Conservation (phyloP, 1,140 invertebrate genomes). For the Drosophila navojoa region DNA sequence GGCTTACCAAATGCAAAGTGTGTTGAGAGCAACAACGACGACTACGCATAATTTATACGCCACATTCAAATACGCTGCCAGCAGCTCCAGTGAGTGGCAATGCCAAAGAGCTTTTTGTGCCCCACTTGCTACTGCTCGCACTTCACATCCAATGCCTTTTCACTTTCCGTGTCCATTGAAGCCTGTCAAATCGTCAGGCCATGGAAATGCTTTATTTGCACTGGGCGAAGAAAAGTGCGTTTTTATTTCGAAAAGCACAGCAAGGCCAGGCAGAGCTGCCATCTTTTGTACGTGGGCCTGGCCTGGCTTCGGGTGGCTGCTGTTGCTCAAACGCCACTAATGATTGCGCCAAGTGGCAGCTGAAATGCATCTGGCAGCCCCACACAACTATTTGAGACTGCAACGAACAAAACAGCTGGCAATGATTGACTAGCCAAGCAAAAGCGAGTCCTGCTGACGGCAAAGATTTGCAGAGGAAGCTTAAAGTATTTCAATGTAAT, state of each 20-base stretch:
- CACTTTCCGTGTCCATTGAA: slow-evolving; percentile 25
- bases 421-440: slow-evolving; percentile 11
- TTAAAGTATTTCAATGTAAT: neutral
- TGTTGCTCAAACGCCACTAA: slow-evolving; percentile 43
- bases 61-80: neutral
- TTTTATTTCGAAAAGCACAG: slow-evolving; percentile 27
- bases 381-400: neutral
- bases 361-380: slow-evolving; percentile 30
- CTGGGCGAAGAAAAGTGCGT: slow-evolving; percentile 25
- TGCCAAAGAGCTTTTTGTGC: slow-evolving; percentile 48
- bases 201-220: slow-evolving; percentile 53
- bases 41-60: slow-evolving; percentile 68
- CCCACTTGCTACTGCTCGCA: neutral
- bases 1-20: slow-evolving; percentile 28
- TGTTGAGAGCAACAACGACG: slow-evolving; percentile 58
- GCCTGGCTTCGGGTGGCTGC: slow-evolving; percentile 9
- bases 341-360: slow-evolving; percentile 57
- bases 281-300: neutral
- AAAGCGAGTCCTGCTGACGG: neutral
- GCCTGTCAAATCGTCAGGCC: slow-evolving; percentile 65
- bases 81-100: slow-evolving; percentile 38
- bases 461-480: neutral
- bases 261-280: neutral
- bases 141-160: slow-evolving; percentile 15
- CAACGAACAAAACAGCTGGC: slow-evolving; percentile 3